phyloP scores from a whole-genome alignment of 2,113 vertebrate genomes.

The Dendrocopos noguchii region DNA sequence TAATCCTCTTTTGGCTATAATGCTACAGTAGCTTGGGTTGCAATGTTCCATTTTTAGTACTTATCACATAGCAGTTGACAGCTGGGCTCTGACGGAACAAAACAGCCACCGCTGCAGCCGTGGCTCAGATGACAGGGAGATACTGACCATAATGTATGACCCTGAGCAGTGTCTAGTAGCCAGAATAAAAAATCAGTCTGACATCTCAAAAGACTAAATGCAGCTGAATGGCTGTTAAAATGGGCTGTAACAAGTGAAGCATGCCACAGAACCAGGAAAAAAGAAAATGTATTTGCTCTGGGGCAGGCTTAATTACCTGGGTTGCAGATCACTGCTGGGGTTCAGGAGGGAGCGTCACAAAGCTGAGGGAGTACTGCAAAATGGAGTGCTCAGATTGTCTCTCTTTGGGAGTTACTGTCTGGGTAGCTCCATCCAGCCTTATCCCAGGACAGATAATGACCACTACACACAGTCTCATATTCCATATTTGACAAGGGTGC shows the following conservation, averaged over 20 bases:
- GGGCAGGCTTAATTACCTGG: not conserved
- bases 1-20: slow-evolving; percentile 11
- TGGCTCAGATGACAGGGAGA: not conserved
- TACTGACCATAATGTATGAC: not conserved
- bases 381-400: not conserved
- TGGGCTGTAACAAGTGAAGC: not conserved
- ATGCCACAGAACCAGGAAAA: not conserved
- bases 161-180: not conserved
- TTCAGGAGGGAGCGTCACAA: not conserved
- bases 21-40: not conserved
- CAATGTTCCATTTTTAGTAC: slow-evolving; percentile 1
- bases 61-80: slow-evolving; percentile 49
- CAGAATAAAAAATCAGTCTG: slow-evolving; percentile 33
- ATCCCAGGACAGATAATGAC: not conserved
- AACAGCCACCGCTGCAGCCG: not conserved
- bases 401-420: not conserved
- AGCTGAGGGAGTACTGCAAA: not conserved
- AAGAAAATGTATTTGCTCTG: not conserved
- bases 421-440: not conserved
- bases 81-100: slow-evolving; percentile 1
- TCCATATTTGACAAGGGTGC: not conserved
- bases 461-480: not conserved
- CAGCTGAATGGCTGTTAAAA: not conserved
- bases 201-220: slow-evolving; percentile 7
- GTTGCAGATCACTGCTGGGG: not conserved